These are phyloP conservation scores for Myrmecophaga tridactyla DNA, from an alignment of 2,113 vertebrate species.

Conservation along the genomic window DNA sequence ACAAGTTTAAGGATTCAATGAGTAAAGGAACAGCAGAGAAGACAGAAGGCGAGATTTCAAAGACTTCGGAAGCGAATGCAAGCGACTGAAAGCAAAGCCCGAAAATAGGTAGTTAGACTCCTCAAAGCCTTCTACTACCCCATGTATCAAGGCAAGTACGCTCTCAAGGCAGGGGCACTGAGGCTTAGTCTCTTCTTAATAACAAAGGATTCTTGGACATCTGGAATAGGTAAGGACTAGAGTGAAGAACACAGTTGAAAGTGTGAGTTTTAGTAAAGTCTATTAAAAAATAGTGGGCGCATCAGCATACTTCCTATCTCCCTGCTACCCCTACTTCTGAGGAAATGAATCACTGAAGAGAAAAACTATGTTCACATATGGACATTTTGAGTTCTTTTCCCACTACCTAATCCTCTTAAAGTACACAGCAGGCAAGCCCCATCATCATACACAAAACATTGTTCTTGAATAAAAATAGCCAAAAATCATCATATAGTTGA, in stretches of 20 bases:
- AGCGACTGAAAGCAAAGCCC: neutral
- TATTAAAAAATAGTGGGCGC: neutral
- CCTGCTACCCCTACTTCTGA: neutral
- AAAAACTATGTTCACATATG: neutral
- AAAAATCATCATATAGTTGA: neutral
- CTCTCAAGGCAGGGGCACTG: neutral
- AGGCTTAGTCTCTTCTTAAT: neutral
- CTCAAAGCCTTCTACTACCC: neutral
- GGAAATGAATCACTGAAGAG: neutral
- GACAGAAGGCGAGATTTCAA: neutral
- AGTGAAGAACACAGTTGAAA: neutral
- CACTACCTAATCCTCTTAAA: neutral
- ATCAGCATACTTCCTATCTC: neutral
- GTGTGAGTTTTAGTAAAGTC: neutral
- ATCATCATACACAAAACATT: neutral
- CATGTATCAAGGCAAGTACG: neutral
- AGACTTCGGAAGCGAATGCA: neutral
- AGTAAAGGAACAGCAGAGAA: neutral
- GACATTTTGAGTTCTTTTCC: neutral
- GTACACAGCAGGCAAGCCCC: neutral
- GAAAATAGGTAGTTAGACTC: neutral
- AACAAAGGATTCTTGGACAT: neutral
- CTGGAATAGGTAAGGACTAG: neutral
- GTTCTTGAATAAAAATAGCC: neutral
- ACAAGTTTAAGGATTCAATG: neutral